Evolutionary conservation across 1,140 invertebrate genomes (phyloP).

Genomic region (Psix sp.): DNA sequence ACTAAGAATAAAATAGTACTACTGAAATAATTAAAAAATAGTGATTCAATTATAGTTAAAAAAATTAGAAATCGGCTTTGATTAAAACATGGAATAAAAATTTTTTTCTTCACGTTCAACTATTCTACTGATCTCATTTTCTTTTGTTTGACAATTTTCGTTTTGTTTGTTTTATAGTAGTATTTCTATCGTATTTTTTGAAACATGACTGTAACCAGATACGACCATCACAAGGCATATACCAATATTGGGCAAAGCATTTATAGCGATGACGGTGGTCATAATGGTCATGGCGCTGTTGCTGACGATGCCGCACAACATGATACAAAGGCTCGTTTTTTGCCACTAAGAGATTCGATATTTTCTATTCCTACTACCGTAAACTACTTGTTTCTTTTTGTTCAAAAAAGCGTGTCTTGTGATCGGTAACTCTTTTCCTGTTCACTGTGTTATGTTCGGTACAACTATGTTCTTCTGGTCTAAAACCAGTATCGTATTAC

Average conservation of each 20-base stretch:
- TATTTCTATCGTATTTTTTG: constrained; percentile 26
- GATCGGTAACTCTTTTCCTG: too few species aligned
- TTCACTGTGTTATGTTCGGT: too few species aligned
- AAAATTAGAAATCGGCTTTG: too few species aligned
- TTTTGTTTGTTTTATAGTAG: constrained; percentile 20
- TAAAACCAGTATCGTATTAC: too few species aligned
- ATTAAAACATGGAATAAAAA: too few species aligned
- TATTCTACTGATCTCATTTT: too few species aligned
- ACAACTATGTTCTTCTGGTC: too few species aligned
- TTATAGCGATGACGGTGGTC: constrained; percentile 47
- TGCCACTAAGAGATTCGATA: constrained; percentile 26
- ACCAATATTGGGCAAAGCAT: constrained; percentile 53
- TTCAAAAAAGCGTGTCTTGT: too few species aligned
- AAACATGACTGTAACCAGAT: constrained; percentile 63
- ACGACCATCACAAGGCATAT: constrained; percentile 61
- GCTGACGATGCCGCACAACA: constrained; percentile 44
- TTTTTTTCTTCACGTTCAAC: too few species aligned
- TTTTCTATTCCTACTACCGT: constrained; percentile 26
- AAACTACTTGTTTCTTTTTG: constrained; percentile 26
- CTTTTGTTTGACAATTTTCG: constrained; percentile 20
- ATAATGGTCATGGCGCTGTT: constrained; percentile 40
- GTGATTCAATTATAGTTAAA: too few species aligned
- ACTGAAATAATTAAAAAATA: too few species aligned
- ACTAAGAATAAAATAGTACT: too few species aligned
- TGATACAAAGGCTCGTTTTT: constrained; percentile 35